These are phyloP conservation scores for Pseudopleuronectes americanus DNA, from an alignment of 2,797 vertebrate species.

Conservation along the genomic window DNA sequence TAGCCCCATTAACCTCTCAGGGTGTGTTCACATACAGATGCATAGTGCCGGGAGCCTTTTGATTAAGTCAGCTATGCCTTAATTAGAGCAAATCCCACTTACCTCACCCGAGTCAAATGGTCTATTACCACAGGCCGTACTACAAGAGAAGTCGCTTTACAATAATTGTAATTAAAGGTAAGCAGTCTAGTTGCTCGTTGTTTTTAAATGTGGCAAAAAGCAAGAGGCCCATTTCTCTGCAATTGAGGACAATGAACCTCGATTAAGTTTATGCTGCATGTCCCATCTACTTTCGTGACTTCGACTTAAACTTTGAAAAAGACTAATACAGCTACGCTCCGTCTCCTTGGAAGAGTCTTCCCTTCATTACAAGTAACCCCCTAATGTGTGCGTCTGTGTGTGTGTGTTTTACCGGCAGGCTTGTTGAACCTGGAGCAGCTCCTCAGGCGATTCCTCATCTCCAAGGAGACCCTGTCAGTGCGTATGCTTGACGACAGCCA, in stretches of 20 bases:
- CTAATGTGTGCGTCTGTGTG: slow-evolving; percentile 28
- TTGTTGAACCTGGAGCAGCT: slow-evolving; percentile 97
- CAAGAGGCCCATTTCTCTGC: slow-evolving; percentile 11
- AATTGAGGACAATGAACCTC: neutral
- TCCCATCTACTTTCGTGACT: neutral
- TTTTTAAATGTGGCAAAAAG: slow-evolving; percentile 21
- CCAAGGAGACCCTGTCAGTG: slow-evolving; percentile 96
- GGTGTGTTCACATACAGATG: slow-evolving; percentile 50
- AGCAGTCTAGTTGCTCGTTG: slow-evolving; percentile 26
- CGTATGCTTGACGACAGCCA: slow-evolving; percentile 97
- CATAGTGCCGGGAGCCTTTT: slow-evolving; percentile 52
- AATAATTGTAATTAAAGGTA: slow-evolving; percentile 38
- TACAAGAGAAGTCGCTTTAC: slow-evolving; percentile 27
- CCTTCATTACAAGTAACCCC: slow-evolving; percentile 29
- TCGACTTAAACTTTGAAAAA: slow-evolving; percentile 26
- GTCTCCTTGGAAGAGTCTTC: slow-evolving; percentile 12
- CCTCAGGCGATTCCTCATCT: slow-evolving; percentile 97
- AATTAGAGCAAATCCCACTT: slow-evolving; percentile 63
- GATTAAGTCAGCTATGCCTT: slow-evolving; percentile 56
- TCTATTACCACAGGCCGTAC: slow-evolving; percentile 41
- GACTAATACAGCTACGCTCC: neutral
- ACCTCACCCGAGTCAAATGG: slow-evolving; percentile 47
- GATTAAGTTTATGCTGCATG: slow-evolving; percentile 3
- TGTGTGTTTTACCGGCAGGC: slow-evolving; percentile 81
- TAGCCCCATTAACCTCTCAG: slow-evolving; percentile 38